These are phyloP conservation scores for Zaprionus bogoriensis DNA, from an alignment of 2,888 invertebrate genomes.

Conservation along the genomic window DNA sequence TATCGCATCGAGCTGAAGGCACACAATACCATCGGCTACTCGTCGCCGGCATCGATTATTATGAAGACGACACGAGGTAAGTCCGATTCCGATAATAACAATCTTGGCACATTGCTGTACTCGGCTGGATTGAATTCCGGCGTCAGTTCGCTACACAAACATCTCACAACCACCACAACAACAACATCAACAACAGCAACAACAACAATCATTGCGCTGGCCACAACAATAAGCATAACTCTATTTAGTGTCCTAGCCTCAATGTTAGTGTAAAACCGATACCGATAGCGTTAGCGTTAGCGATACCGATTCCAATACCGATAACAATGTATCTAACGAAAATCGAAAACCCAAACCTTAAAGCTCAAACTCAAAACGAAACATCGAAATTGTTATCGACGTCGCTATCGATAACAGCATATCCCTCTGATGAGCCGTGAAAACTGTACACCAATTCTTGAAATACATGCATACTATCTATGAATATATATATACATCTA, in stretches of 20 bases:
- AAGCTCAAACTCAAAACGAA: slow-evolving; percentile 14
- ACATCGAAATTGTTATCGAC: slow-evolving; percentile 20
- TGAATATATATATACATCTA: slow-evolving; percentile 25
- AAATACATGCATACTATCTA: slow-evolving; percentile 50
- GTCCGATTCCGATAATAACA: slow-evolving; percentile 84
- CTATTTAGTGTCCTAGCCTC: slow-evolving; percentile 80
- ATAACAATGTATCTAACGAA: slow-evolving; percentile 1
- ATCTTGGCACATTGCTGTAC: slow-evolving; percentile 83
- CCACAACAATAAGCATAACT: slow-evolving; percentile 81
- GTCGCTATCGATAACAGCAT: slow-evolving; percentile 19
- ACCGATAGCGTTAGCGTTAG: slow-evolving; percentile 16
- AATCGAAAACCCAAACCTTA: slow-evolving; percentile 15
- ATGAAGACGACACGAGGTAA: slow-evolving; percentile 95
- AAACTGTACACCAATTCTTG: slow-evolving; percentile 28
- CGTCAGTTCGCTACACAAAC: slow-evolving; percentile 80
- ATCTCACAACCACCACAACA: slow-evolving; percentile 73
- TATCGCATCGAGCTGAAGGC: slow-evolving; percentile 93
- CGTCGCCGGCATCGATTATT: slow-evolving; percentile 89
- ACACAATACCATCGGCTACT: slow-evolving; percentile 92
- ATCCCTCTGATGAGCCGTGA: slow-evolving; percentile 16
- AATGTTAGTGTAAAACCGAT: slow-evolving; percentile 77
- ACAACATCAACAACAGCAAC: slow-evolving; percentile 72
- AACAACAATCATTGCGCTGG: slow-evolving; percentile 78
- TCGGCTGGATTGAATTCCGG: slow-evolving; percentile 83
- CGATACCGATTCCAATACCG: slow-evolving; percentile 8